Evolutionary conservation across 2,888 invertebrate genomes (phyloP), one percentile per base, ranked within the genome.

Genomic region (Agriopis aurantiaria): DNA sequence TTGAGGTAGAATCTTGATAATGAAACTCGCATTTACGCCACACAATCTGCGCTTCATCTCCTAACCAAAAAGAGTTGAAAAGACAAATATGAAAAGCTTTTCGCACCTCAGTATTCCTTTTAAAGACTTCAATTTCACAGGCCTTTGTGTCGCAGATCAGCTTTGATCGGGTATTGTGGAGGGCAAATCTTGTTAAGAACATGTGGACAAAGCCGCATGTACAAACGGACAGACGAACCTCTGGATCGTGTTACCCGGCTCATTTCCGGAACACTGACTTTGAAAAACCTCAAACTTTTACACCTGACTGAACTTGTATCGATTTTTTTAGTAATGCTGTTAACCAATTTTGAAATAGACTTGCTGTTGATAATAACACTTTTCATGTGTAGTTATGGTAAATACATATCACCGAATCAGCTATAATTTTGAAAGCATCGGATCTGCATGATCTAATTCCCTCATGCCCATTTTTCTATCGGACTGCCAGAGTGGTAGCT

Each of bases 161-260:
- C 85, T 85, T 86, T 85, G 85, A 85, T 80, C 79, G 78, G 69
- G 76, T 80, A 79, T 65, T 82, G 76, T 73, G 79, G 79, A 82
- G 81, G 79, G 83, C 82, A 85, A 89, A 92, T 92, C 92, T 92
- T 86, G 90, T 91, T 92, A 91, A 76, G 85, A 82, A 88, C 86
- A 89, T 89, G 87, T 45, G 40, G 43, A 65, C 51, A 51, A 61
- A 62, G 52, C 64, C 55, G 49, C 48, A 40, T 80, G 58, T 82
- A 75, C 82, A 80, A 83, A 82, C 84, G 79, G 81, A 78, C 84
- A 82, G 81, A 88, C 86, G 85, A 53, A 70, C 58, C 66, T 56
- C 79, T 79, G 82, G 85, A 89, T 92, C 89, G 80, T 81, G 85
- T 91, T 91, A 89, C 90, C 82, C 83, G 78, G 78, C 79, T 82